phyloP scores from a whole-genome alignment of 2,888 invertebrate genomes.

The Poecilus cupreus region DNA sequence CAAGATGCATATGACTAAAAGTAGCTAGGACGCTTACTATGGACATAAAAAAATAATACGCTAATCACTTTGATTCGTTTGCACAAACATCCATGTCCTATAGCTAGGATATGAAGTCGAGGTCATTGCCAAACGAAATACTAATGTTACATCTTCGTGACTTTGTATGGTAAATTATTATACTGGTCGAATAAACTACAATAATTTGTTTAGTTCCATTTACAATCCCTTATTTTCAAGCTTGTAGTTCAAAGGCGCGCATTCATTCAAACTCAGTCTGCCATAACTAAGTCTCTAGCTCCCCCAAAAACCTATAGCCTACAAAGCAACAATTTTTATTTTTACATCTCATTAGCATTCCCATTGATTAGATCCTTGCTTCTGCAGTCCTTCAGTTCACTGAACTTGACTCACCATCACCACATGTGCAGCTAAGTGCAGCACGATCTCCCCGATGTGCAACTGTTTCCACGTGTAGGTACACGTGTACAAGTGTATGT shows the following conservation, averaged over 20 bases:
- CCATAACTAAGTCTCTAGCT: background rate
- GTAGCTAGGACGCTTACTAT: no score
- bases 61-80: no score
- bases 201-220: no score
- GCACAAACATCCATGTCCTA: no score
- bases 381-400: background rate
- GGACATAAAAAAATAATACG: no score
- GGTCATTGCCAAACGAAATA: no score
- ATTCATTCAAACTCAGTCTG: background rate
- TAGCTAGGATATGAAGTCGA: no score
- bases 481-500: slow-evolving; percentile 3
- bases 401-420: background rate
- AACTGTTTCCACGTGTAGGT: slow-evolving; percentile 21
- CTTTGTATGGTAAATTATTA: no score
- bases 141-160: no score
- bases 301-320: background rate
- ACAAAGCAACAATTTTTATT: slow-evolving; percentile 23
- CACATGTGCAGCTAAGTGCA: slow-evolving; percentile 39
- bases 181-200: no score
- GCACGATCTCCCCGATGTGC: slow-evolving; percentile 12
- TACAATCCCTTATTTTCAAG: background rate
- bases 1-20: no score
- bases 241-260: background rate
- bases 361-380: slow-evolving; percentile 21
- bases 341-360: slow-evolving; percentile 29